These are phyloP conservation scores for Loris lydekkerianus DNA, from an alignment of 2,797 vertebrate species.

Conservation along the genomic window DNA sequence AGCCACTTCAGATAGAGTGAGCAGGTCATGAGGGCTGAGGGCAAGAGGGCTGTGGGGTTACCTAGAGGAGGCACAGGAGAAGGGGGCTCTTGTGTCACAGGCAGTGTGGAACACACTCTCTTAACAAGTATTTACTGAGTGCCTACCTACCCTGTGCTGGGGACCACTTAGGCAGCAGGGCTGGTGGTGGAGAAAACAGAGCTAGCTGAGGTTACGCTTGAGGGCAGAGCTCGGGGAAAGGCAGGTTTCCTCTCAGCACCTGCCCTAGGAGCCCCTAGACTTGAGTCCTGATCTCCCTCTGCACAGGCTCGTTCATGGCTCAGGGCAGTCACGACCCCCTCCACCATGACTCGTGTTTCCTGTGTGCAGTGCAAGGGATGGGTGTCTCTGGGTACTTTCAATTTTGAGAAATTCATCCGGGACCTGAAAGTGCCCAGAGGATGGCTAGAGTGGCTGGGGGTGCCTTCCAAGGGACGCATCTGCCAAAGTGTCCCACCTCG, in stretches of 20 bases:
- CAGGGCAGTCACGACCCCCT: background rate
- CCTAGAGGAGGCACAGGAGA: background rate
- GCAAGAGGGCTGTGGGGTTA: background rate
- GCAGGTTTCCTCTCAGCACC: too few relatives aligned
- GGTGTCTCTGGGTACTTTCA: background rate
- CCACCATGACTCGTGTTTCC: background rate
- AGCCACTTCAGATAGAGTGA: background rate
- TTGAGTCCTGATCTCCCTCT: background rate
- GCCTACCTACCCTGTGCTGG: accelerated
- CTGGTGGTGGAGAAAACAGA: background rate
- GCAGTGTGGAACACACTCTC: background rate
- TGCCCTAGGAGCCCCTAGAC: background rate
- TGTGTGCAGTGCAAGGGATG: background rate
- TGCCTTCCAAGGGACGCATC: background rate
- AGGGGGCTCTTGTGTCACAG: conserved; percentile 72
- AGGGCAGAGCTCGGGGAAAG: background rate
- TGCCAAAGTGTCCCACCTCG: background rate
- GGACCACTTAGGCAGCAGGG: background rate
- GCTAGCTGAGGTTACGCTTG: background rate
- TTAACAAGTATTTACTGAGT: background rate
- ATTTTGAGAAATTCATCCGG: background rate
- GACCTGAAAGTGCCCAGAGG: background rate
- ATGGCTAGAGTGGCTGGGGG: background rate
- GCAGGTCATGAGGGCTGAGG: background rate
- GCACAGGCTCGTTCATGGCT: background rate